phyloP scores from a whole-genome alignment of 2,888 invertebrate genomes.

The Cephus rjabovi region DNA sequence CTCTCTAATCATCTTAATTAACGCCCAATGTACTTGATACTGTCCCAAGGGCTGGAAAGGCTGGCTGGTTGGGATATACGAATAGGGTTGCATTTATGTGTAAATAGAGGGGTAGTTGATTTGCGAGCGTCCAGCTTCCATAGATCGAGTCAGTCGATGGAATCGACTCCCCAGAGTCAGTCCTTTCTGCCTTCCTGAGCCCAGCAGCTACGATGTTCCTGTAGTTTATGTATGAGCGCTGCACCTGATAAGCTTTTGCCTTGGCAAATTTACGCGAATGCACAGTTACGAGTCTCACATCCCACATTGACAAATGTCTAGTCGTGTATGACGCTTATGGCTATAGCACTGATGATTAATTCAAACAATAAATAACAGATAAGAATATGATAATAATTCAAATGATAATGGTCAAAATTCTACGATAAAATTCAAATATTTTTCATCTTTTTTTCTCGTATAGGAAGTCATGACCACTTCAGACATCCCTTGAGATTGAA shows the following conservation, averaged over 20 bases:
- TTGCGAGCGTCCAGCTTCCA: slow-evolving; percentile 55
- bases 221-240: background rate
- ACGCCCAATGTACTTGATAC: background rate
- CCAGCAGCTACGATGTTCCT: slow-evolving; percentile 42
- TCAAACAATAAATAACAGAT: background rate
- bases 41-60: background rate
- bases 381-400: background rate
- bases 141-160: slow-evolving; percentile 55
- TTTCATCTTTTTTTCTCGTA: background rate
- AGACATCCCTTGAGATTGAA: background rate
- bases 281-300: background rate
- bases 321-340: background rate
- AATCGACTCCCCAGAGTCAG: slow-evolving; percentile 54
- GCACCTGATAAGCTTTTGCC: background rate
- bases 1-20: background rate
- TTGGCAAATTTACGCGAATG: background rate
- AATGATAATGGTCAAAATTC: background rate
- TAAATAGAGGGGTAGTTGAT: slow-evolving; percentile 43
- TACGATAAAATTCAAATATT: background rate
- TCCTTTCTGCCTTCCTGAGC: slow-evolving; percentile 52
- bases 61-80: background rate
- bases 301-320: background rate
- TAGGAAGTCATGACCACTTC: background rate
- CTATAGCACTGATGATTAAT: background rate
- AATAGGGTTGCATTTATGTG: background rate